phyloP scores from a whole-genome alignment of 1,140 invertebrate species.

The Heliconius melpomene region DNA sequence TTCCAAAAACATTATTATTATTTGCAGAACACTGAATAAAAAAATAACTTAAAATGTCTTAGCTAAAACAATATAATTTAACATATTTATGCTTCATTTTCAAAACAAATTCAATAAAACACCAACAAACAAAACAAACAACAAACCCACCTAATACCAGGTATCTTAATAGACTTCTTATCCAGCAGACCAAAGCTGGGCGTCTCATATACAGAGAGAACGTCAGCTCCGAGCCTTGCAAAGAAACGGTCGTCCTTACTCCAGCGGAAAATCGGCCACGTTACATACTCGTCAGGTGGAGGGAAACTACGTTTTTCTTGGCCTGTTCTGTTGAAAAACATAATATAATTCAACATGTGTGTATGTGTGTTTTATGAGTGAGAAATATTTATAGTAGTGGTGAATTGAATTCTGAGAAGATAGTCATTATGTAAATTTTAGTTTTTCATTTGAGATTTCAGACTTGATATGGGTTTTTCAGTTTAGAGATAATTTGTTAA shows the following conservation, averaged over 20 bases:
- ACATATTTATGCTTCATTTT: no score
- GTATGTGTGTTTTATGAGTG: not conserved
- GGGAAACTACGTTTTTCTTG: constrained; percentile 95
- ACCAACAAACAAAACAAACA: not conserved
- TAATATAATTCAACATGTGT: not conserved
- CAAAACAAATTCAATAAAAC: not conserved
- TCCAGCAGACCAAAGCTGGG: constrained; percentile 95
- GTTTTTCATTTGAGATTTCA: no score
- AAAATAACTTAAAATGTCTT: no score
- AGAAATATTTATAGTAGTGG: no score
- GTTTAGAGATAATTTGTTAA: no score
- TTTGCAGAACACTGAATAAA: no score
- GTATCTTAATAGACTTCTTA: constrained; percentile 96
- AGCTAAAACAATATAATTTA: no score
- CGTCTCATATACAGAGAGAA: constrained; percentile 97
- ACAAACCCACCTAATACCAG: constrained; percentile 85
- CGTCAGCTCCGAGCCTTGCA: constrained; percentile 91
- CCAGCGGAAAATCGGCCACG: constrained; percentile 98
- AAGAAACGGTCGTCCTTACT: constrained; percentile 98
- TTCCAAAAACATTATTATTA: no score
- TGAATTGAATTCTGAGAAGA: no score
- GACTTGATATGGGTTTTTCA: no score
- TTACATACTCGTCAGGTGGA: constrained; percentile 88
- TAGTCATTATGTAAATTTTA: no score
- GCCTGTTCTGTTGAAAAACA: constrained; percentile 84